Evolutionary conservation across 2,797 vertebrate species (phyloP).

Genomic region (Sus cebifrons): DNA sequence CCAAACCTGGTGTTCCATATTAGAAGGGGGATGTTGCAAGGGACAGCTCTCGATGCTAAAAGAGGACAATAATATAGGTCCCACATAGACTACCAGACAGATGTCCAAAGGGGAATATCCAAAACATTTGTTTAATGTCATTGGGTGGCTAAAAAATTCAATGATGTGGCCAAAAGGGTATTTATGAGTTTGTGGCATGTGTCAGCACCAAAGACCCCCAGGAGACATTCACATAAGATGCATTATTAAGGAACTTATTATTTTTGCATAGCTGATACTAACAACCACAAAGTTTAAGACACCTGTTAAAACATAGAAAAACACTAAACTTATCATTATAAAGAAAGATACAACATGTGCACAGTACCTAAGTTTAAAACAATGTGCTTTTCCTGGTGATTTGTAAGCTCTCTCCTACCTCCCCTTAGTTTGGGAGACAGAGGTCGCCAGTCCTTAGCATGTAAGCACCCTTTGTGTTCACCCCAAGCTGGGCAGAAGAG

Average conservation of each 20-base stretch:
- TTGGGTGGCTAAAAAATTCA: neutral
- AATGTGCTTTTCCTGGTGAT: neutral
- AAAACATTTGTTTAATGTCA: neutral
- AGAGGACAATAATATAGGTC: no score
- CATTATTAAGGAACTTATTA: neutral
- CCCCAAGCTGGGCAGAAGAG: neutral
- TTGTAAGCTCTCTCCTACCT: neutral
- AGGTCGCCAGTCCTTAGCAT: neutral
- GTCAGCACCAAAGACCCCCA: neutral
- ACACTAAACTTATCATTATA: neutral
- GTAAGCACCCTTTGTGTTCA: neutral
- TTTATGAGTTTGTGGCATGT: neutral
- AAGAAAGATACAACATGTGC: neutral
- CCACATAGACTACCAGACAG: neutral
- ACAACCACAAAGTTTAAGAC: neutral
- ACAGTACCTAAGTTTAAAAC: neutral
- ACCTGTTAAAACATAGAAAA: neutral
- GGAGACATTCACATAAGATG: neutral
- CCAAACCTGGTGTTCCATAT: neutral
- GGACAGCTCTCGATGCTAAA: neutral
- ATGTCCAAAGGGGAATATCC: neutral
- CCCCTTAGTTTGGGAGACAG: neutral
- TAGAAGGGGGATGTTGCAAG: neutral
- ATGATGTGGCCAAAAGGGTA: neutral
- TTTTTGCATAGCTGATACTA: neutral